Evolutionary conservation across 2,888 invertebrate species (phyloP).

Genomic region (Megastigmus dorsalis): DNA sequence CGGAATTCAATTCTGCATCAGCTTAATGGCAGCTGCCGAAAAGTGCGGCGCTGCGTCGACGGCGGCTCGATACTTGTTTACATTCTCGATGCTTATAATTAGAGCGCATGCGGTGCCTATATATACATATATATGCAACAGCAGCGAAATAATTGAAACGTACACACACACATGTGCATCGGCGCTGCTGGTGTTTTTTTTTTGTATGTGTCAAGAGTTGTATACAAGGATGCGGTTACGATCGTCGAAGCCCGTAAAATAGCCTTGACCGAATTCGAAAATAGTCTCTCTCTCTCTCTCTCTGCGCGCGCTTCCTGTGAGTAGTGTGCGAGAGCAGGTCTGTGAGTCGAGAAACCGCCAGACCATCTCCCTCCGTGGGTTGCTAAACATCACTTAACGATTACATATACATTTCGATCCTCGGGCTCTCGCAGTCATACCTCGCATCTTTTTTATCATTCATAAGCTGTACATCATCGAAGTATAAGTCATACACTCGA

Average conservation of each 20-base stretch:
- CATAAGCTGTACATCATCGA: too few species aligned
- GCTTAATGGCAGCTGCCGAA: too few species aligned
- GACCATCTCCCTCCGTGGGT: too few species aligned
- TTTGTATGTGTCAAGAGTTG: neutral
- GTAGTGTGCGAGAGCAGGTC: neutral
- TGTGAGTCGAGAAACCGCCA: neutral
- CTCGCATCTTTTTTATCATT: neutral
- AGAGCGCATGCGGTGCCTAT: neutral
- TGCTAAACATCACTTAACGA: too few species aligned
- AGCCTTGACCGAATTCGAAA: constrained; percentile 42
- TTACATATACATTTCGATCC: too few species aligned
- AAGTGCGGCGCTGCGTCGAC: too few species aligned
- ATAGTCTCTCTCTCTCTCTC: neutral
- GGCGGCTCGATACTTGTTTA: too few species aligned
- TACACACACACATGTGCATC: too few species aligned
- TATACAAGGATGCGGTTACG: neutral
- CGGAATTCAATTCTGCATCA: neutral
- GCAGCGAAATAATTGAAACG: neutral
- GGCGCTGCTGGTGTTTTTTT: neutral
- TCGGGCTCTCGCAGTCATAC: neutral
- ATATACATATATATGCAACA: neutral
- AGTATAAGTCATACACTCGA: too few species aligned
- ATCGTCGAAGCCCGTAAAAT: neutral
- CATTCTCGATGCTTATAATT: too few species aligned
- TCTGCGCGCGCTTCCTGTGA: too few species aligned